Evolutionary conservation across 2,113 vertebrate species (phyloP).

Genomic region (Piaya cayana): DNA sequence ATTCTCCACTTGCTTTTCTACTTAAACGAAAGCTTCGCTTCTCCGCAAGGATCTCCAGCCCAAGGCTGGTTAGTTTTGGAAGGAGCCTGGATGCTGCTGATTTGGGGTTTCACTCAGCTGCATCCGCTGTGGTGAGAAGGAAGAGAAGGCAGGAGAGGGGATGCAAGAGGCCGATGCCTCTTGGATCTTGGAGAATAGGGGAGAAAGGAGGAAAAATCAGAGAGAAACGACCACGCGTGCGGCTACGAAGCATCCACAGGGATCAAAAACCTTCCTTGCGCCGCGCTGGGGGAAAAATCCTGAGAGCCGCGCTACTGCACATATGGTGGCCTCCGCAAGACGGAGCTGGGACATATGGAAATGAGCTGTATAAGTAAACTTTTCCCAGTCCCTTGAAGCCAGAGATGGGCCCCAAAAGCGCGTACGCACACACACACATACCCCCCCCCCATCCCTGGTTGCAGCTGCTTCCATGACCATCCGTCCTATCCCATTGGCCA

Average conservation of each 20-base stretch:
- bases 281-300: background rate
- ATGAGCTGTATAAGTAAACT: slow-evolving; percentile 21
- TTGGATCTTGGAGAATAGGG: background rate
- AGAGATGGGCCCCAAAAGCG: background rate
- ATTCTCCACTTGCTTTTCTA: rapidly evolving
- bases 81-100: background rate
- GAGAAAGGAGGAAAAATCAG: rapidly evolving
- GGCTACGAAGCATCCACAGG: background rate
- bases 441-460: rapidly evolving
- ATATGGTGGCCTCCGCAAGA: slow-evolving; percentile 3
- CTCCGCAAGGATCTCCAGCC: background rate
- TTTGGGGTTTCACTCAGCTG: background rate
- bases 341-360: slow-evolving; percentile 18
- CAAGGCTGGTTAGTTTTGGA: background rate
- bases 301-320: background rate
- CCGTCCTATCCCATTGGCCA: background rate
- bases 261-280: background rate
- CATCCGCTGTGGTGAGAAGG: rapidly evolving
- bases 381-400: background rate
- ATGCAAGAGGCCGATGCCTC: rapidly evolving
- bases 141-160: background rate
- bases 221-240: background rate
- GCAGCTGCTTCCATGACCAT: background rate
- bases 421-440: background rate
- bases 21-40: background rate